These are phyloP conservation scores for Chymomyza costata DNA, from an alignment of 1,140 invertebrate species.

Conservation along the genomic window DNA sequence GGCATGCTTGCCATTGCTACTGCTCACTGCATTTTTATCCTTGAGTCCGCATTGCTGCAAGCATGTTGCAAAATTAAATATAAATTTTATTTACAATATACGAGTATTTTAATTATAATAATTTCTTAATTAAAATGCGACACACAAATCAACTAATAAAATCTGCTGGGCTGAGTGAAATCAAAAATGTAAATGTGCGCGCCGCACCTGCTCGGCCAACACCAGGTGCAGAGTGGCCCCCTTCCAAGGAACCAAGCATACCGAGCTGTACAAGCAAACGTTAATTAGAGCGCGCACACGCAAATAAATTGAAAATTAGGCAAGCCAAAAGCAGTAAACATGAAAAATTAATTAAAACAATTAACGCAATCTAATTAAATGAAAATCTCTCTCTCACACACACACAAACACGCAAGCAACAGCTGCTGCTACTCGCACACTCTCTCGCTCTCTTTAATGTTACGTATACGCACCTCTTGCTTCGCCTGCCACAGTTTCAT, in stretches of 20 bases:
- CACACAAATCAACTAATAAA: conserved; percentile 28
- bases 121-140: neutral
- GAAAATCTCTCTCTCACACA: conserved; percentile 35
- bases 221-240: neutral
- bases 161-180: conserved; percentile 44
- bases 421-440: neutral
- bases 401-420: neutral
- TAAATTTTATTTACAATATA: conserved; percentile 9
- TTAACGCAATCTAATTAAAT: conserved; percentile 51
- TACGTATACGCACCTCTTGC: conserved; percentile 79
- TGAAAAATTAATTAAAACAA: conserved; percentile 73
- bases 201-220: neutral
- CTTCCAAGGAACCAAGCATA: neutral
- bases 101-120: neutral
- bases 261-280: neutral
- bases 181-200: conserved; percentile 33
- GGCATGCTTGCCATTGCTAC: conserved; percentile 63
- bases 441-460: neutral
- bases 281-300: neutral
- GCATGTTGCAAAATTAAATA: neutral
- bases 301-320: conserved; percentile 31
- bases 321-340: conserved; percentile 34
- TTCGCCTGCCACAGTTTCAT: conserved; percentile 86
- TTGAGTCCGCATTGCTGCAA: conserved; percentile 70
- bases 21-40: conserved; percentile 44